Evolutionary conservation across 2,797 vertebrate genomes (phyloP).

Genomic region (Paedocypris micromegethes): DNA sequence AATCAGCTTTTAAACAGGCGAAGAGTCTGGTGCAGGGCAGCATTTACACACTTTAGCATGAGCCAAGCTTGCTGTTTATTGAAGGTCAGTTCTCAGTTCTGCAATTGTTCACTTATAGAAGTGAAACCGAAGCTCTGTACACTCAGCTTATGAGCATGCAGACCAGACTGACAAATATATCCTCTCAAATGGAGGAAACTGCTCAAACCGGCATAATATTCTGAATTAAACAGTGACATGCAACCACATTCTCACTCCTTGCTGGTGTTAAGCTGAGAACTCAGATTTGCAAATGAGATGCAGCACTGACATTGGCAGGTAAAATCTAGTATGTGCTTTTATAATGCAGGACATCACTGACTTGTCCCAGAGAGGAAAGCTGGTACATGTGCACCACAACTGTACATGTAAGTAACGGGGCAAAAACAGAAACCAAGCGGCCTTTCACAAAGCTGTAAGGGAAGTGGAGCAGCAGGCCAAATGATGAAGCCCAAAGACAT

Average conservation of each 20-base stretch:
- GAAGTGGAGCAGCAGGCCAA: constrained; percentile 10
- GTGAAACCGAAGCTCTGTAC: constrained; percentile 43
- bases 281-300: not conserved
- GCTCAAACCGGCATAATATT: constrained; percentile 16
- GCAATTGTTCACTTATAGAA: constrained; percentile 38
- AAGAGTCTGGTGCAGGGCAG: not conserved
- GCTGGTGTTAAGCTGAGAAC: constrained; percentile 8
- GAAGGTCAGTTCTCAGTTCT: constrained; percentile 26
- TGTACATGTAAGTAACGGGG: constrained; percentile 26
- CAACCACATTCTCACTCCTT: constrained; percentile 11
- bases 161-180: constrained; percentile 10
- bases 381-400: not conserved
- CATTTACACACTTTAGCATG: constrained; percentile 6
- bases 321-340: not conserved
- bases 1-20: not conserved
- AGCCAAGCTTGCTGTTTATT: constrained; percentile 23
- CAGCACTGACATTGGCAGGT: constrained; percentile 7
- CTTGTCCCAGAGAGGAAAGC: not conserved
- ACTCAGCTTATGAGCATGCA: constrained; percentile 25
- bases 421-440: constrained; percentile 21
- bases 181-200: constrained; percentile 11
- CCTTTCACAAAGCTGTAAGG: constrained; percentile 12
- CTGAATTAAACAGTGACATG: constrained; percentile 10
- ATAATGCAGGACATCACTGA: constrained; percentile 4
- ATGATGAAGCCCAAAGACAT: not conserved